Evolutionary conservation across 2,113 vertebrate genomes (phyloP).

Genomic region (Geococcyx californianus): DNA sequence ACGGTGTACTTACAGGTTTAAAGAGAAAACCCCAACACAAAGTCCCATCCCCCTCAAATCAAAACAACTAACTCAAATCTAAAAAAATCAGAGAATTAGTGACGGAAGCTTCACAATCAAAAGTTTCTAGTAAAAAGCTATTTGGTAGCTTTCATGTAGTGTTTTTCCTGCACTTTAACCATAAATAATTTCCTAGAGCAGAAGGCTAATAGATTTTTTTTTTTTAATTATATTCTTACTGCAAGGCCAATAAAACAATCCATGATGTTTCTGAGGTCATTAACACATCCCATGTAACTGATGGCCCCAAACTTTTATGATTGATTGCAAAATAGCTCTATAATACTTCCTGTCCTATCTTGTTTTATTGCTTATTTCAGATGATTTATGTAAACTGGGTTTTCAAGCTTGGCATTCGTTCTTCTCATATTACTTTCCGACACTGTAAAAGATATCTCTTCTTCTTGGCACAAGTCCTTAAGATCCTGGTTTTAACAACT

Average conservation of each 20-base stretch:
- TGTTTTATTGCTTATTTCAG: conserved; percentile 7
- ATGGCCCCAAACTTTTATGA: background rate
- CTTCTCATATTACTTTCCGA: background rate
- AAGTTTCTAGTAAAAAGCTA: background rate
- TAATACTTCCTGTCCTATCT: background rate
- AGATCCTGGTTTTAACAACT: background rate
- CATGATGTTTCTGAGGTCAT: background rate
- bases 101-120: background rate
- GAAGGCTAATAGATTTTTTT: background rate
- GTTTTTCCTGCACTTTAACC: background rate
- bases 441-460: background rate
- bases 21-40: background rate
- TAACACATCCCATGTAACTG: background rate
- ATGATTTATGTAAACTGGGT: background rate
- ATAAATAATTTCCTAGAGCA: background rate
- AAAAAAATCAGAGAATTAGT: background rate
- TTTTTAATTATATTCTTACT: background rate
- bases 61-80: background rate
- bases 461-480: background rate
- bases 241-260: background rate
- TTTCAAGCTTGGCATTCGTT: background rate
- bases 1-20: background rate
- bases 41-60: background rate
- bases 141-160: background rate
- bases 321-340: background rate